Evolutionary conservation across 2,888 invertebrate genomes (phyloP).

Genomic region (Agrotis ipsilon): DNA sequence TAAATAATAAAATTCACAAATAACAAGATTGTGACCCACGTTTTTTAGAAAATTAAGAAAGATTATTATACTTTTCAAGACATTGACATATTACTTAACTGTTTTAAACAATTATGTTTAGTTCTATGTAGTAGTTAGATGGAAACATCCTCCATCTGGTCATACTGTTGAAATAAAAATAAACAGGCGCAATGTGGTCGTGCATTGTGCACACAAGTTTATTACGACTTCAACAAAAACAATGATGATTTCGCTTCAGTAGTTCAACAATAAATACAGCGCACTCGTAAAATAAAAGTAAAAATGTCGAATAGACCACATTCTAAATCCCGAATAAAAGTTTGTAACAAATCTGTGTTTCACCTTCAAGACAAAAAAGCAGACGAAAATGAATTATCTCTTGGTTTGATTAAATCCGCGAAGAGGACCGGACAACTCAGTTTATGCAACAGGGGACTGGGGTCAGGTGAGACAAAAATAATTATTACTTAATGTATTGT

Average conservation of each 20-base stretch:
- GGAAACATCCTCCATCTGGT: not conserved
- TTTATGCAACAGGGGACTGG: conserved; percentile 94
- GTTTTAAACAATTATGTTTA: not conserved
- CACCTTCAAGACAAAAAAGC: conserved; percentile 94
- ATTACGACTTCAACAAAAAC: conserved; percentile 57
- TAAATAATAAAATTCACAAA: too few relatives aligned
- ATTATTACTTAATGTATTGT: conserved; percentile 15
- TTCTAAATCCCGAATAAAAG: conserved; percentile 81
- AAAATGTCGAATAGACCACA: conserved; percentile 82
- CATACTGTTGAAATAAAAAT: not conserved
- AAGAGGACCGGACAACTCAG: conserved; percentile 95
- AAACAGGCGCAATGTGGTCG: not conserved
- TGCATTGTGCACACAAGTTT: conserved; percentile 39
- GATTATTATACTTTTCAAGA: not conserved
- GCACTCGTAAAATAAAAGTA: conserved; percentile 5
- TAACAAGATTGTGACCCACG: too few relatives aligned
- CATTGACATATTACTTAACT: not conserved
- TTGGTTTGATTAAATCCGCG: conserved; percentile 94
- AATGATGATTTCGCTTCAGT: conserved; percentile 61
- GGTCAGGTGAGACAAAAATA: conserved; percentile 91
- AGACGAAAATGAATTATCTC: conserved; percentile 93
- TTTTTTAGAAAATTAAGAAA: too few relatives aligned
- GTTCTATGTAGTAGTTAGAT: not conserved
- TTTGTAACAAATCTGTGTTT: conserved; percentile 91
- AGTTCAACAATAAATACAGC: conserved; percentile 50